A percentile compares a stretch with the other conserved stretches of the same genome.
Conservation (phyloP, 2,888 invertebrate species). For the Erebia palarica region DNA sequence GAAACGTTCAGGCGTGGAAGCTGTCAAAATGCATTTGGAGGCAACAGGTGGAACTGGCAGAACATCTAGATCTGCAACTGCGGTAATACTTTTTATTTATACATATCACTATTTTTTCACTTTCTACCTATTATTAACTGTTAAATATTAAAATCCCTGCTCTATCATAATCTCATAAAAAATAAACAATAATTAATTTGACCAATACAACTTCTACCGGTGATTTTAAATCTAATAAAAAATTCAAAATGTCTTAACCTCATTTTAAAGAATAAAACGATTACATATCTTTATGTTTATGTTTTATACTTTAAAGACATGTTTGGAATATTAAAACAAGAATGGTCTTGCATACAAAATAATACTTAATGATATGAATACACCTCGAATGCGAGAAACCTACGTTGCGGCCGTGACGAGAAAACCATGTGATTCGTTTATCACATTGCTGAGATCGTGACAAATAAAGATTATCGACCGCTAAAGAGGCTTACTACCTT, state of each 20-base stretch:
- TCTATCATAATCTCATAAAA: too few species aligned
- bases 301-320: constrained; percentile 31
- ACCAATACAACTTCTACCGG: background rate
- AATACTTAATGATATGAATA: constrained; percentile 30
- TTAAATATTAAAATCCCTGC: background rate
- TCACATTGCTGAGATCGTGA: constrained; percentile 66
- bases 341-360: constrained; percentile 39
- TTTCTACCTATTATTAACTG: background rate
- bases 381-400: constrained; percentile 29
- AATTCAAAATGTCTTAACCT: background rate
- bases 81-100: constrained; percentile 51
- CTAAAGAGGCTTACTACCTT: constrained; percentile 46
- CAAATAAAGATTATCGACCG: constrained; percentile 62
- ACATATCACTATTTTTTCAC: too few species aligned
- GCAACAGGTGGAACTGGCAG: constrained; percentile 72
- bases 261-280: constrained; percentile 13
- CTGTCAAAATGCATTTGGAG: constrained; percentile 71
- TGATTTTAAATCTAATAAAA: constrained; percentile 15
- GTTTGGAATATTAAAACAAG: constrained; percentile 32
- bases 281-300: constrained; percentile 15
- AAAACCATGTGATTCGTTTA: constrained; percentile 67
- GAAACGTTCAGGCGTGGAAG: constrained; percentile 74
- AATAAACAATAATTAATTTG: too few species aligned
- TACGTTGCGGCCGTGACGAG: constrained; percentile 41
- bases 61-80: constrained; percentile 72